Percentiles rank a stretch among this genome's conserved stretches.
Conservation (phyloP, 1,140 invertebrate genomes). For the Pseudoatta argentina region DNA sequence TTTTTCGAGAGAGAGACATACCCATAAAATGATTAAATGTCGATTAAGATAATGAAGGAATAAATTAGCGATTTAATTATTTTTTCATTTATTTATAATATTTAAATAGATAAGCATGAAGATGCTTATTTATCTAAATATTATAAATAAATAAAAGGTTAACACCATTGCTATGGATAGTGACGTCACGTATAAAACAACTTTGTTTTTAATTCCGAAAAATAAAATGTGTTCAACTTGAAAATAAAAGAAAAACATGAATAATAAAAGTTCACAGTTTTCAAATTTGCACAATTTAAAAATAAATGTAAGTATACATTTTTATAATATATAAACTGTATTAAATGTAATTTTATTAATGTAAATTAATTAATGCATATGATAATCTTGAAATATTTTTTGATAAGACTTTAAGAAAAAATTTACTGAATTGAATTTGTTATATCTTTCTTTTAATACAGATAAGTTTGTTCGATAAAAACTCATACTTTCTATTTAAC, state of each 20-base stretch:
- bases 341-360: background rate
- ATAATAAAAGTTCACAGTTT: background rate
- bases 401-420: background rate
- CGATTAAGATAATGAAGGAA: conserved; percentile 1
- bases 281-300: background rate
- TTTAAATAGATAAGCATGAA: background rate
- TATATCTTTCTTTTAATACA: background rate
- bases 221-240: background rate
- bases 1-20: background rate
- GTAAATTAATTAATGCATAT: background rate
- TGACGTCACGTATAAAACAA: conserved; percentile 17
- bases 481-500: background rate
- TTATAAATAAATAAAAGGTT: background rate
- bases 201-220: background rate
- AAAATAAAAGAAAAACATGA: background rate
- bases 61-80: conserved; percentile 5
- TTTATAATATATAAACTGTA: background rate
- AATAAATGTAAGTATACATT: background rate
- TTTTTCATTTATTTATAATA: background rate
- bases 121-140: conserved; percentile 4
- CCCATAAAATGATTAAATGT: background rate
- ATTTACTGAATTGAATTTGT: background rate
- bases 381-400: background rate
- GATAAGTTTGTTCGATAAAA: background rate
- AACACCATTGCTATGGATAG: background rate